A percentile compares a stretch with the other conserved stretches of the same genome.
Evolutionary conservation across 2,113 vertebrate species (phyloP).

Genomic region (Progne subis): DNA sequence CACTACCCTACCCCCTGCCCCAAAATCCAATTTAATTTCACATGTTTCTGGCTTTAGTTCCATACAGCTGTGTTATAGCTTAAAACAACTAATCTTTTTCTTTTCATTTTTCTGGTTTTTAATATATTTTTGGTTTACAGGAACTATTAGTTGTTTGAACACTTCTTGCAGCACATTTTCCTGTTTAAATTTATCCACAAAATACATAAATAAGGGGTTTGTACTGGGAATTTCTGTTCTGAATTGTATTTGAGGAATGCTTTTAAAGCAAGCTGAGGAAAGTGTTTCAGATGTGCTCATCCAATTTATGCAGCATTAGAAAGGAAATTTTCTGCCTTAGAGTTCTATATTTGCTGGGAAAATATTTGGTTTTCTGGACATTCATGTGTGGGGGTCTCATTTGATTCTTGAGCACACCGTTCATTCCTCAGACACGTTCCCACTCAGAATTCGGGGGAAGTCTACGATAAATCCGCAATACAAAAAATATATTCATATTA

Average conservation of each 20-base stretch:
- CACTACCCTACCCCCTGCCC: neutral
- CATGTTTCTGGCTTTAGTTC: slow-evolving; percentile 63
- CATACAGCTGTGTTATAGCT: slow-evolving; percentile 67
- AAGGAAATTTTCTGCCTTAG: neutral
- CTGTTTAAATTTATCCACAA: slow-evolving; percentile 51
- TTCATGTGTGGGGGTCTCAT: fast-evolving
- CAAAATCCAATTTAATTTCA: slow-evolving; percentile 61
- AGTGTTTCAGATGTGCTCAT: slow-evolving; percentile 61
- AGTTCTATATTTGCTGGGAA: neutral
- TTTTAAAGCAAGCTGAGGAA: slow-evolving; percentile 32
- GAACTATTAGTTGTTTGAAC: slow-evolving; percentile 55
- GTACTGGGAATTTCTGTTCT: slow-evolving; percentile 21
- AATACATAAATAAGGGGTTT: slow-evolving; percentile 57
- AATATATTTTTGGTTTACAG: slow-evolving; percentile 33
- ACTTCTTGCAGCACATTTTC: slow-evolving; percentile 65
- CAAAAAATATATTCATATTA: neutral
- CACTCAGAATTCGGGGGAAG: neutral
- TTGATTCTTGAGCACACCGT: neutral
- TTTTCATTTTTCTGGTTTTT: slow-evolving; percentile 27
- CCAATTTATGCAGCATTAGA: slow-evolving; percentile 24
- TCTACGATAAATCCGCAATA: neutral
- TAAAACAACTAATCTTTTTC: slow-evolving; percentile 66
- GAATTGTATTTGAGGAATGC: slow-evolving; percentile 52
- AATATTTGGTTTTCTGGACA: neutral
- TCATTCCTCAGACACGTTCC: neutral